Conservation (phyloP, 1,140 invertebrate genomes). For the Drosophila tristis region DNA sequence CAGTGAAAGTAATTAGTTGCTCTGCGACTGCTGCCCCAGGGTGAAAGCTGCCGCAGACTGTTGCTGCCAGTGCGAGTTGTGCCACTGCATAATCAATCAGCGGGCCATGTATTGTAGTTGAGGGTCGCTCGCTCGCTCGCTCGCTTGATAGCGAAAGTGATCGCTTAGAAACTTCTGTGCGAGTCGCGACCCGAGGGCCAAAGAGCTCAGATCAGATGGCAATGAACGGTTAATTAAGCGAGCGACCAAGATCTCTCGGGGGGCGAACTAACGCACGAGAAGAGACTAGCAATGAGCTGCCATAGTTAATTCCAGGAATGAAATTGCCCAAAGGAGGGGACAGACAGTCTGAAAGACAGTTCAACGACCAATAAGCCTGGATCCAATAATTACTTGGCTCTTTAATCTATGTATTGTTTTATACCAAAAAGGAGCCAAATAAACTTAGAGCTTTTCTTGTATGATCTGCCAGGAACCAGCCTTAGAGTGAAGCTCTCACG, state of each 20-base stretch:
- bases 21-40: constrained; percentile 32
- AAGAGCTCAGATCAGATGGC: too few relatives aligned
- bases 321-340: too few relatives aligned
- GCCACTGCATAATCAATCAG: constrained; percentile 68
- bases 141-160: constrained; percentile 52
- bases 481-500: constrained; percentile 37
- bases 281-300: too few relatives aligned
- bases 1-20: constrained; percentile 79
- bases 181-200: constrained; percentile 3
- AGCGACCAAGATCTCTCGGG: too few relatives aligned
- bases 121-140: constrained; percentile 6
- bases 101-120: constrained; percentile 19
- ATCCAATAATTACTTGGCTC: too few relatives aligned
- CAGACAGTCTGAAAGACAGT: too few relatives aligned
- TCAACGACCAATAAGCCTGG: too few relatives aligned
- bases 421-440: too few relatives aligned
- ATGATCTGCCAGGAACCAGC: constrained; percentile 8
- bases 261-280: too few relatives aligned
- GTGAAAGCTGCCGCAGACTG: constrained; percentile 50
- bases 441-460: not conserved
- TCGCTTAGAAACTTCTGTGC: constrained; percentile 17
- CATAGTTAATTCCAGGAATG: too few relatives aligned
- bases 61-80: constrained; percentile 1
- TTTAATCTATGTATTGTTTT: too few relatives aligned
- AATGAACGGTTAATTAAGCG: too few relatives aligned